Conservation (phyloP, 2,113 vertebrate genomes). For the Malurus elegans region DNA sequence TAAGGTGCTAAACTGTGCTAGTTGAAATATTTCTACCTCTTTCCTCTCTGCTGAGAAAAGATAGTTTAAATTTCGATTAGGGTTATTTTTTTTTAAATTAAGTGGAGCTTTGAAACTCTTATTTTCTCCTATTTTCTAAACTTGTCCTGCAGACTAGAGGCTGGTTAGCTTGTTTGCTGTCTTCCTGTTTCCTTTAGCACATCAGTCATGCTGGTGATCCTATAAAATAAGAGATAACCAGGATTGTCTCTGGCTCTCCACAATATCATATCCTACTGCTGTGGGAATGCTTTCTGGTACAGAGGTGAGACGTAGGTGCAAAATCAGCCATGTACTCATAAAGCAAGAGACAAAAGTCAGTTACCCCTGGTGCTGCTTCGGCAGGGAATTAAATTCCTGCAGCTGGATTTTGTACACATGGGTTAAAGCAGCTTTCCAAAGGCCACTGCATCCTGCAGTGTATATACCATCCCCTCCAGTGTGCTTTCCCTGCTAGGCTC, state of each 20-base stretch:
- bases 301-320: neutral
- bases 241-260: neutral
- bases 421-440: neutral
- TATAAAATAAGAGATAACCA: neutral
- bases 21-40: neutral
- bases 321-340: neutral
- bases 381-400: constrained; percentile 15
- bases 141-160: neutral
- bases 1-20: neutral
- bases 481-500: neutral
- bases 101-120: neutral
- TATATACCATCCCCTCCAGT: neutral
- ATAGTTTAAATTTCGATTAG: neutral
- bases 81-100: neutral
- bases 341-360: constrained; percentile 4
- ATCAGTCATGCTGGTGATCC: neutral
- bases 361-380: neutral
- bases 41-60: neutral
- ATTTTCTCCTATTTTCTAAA: neutral
- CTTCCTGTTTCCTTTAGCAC: neutral
- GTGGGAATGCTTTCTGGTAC: neutral
- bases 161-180: neutral
- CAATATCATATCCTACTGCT: neutral
- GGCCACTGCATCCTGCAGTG: neutral
- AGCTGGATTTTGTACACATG: neutral